These are phyloP conservation scores for Amblyjoppa proteus DNA, from an alignment of 2,888 invertebrate genomes.

Conservation along the genomic window DNA sequence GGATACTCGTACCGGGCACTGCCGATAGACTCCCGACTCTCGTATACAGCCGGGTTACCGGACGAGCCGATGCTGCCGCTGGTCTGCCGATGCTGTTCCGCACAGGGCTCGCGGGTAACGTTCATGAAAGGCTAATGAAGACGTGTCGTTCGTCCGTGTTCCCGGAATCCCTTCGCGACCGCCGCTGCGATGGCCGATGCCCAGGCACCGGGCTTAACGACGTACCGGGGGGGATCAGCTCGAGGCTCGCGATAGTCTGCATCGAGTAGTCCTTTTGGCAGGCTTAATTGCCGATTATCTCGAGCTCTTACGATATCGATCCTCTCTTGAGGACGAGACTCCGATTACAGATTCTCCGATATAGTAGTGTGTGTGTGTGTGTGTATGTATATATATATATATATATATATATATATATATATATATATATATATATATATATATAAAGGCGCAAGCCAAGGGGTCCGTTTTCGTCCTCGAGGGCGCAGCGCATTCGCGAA, in stretches of 20 bases:
- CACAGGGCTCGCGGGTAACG: constrained; percentile 69
- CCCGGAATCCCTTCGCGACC: constrained; percentile 77
- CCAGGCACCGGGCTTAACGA: constrained; percentile 66
- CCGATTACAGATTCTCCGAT: constrained; percentile 8
- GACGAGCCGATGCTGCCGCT: constrained; percentile 23
- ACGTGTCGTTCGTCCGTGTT: constrained; percentile 81
- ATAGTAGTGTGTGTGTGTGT: constrained; percentile 17
- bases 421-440: background rate
- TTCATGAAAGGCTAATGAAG: constrained; percentile 84
- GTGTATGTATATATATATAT: constrained; percentile 5
- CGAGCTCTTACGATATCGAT: constrained; percentile 68
- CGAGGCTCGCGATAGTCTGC: constrained; percentile 13
- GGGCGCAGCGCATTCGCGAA: constrained; percentile 3
- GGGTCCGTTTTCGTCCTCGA: background rate
- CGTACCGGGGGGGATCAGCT: constrained; percentile 55
- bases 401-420: background rate
- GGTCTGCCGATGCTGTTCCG: constrained; percentile 20
- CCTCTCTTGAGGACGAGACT: constrained; percentile 45
- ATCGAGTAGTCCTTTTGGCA: constrained; percentile 73
- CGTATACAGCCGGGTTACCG: constrained; percentile 14
- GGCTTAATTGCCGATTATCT: constrained; percentile 80
- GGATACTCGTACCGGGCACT: constrained; percentile 7
- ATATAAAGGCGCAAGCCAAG: background rate
- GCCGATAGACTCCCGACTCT: constrained; percentile 29
- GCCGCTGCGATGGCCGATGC: constrained; percentile 57